Conservation (phyloP, 2,797 vertebrate genomes). For the Trichosurus vulpecula region DNA sequence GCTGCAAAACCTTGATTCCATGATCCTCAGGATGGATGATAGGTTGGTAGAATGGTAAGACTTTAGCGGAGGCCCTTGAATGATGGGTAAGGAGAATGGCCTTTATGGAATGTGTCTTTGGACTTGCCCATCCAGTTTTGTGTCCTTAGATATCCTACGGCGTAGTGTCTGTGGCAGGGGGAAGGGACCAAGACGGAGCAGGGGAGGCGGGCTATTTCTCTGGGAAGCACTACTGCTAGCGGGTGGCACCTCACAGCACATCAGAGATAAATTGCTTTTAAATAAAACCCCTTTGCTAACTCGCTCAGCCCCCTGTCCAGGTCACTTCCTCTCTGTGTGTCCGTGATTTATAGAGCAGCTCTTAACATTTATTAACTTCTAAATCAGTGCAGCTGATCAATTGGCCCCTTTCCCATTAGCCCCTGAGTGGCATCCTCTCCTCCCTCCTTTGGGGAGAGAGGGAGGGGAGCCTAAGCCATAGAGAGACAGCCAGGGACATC, state of each 20-base stretch:
- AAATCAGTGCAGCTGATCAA: conserved; percentile 43
- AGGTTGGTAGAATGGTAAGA: background rate
- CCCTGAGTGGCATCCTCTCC: conserved; percentile 28
- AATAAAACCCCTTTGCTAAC: conserved; percentile 66
- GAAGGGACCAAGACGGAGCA: background rate
- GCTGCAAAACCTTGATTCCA: background rate
- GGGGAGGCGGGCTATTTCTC: background rate
- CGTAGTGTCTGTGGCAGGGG: background rate
- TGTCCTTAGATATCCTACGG: background rate
- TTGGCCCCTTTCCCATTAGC: conserved; percentile 60
- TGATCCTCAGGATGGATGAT: background rate
- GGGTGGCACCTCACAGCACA: background rate
- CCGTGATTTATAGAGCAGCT: conserved; percentile 65
- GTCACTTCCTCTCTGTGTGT: conserved; percentile 61
- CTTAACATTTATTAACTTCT: conserved; percentile 76
- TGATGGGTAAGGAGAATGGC: background rate
- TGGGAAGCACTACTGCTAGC: background rate
- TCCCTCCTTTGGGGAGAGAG: background rate
- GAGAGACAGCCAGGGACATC: background rate
- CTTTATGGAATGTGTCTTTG: background rate
- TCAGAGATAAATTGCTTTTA: conserved; percentile 70
- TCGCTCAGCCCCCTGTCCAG: conserved; percentile 65
- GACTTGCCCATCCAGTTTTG: background rate
- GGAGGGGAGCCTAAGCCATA: background rate
- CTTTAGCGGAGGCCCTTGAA: background rate